Evolutionary conservation across 2,113 vertebrate species (phyloP).

Genomic region (Pseudolaguvia tuberculata): DNA sequence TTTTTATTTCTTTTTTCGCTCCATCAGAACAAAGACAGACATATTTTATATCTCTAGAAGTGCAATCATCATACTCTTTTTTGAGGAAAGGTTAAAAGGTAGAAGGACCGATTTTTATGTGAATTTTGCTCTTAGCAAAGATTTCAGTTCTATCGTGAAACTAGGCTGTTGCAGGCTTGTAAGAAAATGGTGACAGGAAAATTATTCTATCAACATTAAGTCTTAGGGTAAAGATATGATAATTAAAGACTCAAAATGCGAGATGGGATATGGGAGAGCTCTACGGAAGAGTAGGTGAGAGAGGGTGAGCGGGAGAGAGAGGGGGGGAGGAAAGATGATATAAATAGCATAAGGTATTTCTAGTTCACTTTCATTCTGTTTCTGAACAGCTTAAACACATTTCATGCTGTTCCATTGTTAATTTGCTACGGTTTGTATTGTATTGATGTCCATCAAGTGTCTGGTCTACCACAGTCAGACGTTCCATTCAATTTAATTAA

Average conservation of each 20-base stretch:
- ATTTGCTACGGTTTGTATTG: not conserved
- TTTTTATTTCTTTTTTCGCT: not conserved
- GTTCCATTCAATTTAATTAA: no score
- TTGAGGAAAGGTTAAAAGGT: not conserved
- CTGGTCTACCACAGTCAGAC: no score
- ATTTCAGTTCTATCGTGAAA: not conserved
- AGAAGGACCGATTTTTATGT: not conserved
- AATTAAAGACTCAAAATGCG: constrained; percentile 1
- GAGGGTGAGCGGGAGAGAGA: not conserved
- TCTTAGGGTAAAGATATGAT: not conserved
- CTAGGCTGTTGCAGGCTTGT: not conserved
- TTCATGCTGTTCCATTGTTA: not conserved
- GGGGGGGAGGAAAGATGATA: not conserved
- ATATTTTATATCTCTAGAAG: not conserved
- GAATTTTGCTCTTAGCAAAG: not conserved
- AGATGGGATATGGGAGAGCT: constrained; percentile 13
- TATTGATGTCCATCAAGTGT: not conserved
- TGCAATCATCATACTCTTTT: not conserved
- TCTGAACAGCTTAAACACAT: not conserved
- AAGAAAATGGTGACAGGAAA: constrained; percentile 8
- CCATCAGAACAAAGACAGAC: not conserved
- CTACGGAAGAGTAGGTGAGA: not conserved
- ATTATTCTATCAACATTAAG: constrained; percentile 21
- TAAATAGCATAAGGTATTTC: not conserved
- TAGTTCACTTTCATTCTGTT: not conserved